Percentiles rank a stretch among this genome's conserved stretches.
phyloP scores from a whole-genome alignment of 2,113 vertebrate species.

The Periophthalmodon schlosseri region DNA sequence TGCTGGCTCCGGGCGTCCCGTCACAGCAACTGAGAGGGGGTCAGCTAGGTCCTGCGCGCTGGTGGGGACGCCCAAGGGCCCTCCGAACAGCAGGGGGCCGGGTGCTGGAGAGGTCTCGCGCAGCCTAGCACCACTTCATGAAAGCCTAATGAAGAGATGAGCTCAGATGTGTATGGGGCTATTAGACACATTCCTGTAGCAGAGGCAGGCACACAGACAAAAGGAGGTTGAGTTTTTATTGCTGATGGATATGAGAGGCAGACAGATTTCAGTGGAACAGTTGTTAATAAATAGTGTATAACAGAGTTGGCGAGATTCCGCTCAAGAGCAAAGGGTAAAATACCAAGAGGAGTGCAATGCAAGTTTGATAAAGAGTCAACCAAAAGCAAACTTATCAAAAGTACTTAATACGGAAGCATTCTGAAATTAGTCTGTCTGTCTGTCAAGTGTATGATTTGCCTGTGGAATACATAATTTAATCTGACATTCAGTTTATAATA shows the following conservation, averaged over 20 bases:
- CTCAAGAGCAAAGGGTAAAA: constrained; percentile 22
- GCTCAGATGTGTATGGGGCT: constrained; percentile 22
- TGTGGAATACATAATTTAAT: not conserved
- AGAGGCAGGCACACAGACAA: constrained; percentile 22
- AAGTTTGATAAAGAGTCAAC: not conserved
- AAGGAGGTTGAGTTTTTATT: constrained; percentile 54
- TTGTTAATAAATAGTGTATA: constrained; percentile 55
- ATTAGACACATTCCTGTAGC: constrained; percentile 53
- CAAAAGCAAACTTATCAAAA: not conserved
- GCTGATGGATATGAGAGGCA: constrained; percentile 25
- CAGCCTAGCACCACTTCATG: constrained; percentile 56
- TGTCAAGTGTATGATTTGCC: not conserved
- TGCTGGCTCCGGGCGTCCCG: constrained; percentile 58
- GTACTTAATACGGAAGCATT: constrained; percentile 15
- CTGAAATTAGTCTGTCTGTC: constrained; percentile 9
- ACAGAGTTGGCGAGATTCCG: constrained; percentile 16
- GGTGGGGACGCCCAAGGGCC: constrained; percentile 66
- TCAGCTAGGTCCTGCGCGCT: constrained; percentile 60
- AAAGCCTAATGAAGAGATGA: constrained; percentile 69
- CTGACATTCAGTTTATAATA: not conserved
- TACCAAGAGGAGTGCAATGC: not conserved
- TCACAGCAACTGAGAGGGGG: constrained; percentile 66
- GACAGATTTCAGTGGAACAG: constrained; percentile 12
- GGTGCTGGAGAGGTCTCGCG: constrained; percentile 59
- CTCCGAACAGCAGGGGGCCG: constrained; percentile 48